Base-by-base conservation (phyloP, 2,113 vertebrate genomes). In the Silurus glanis region DNA sequence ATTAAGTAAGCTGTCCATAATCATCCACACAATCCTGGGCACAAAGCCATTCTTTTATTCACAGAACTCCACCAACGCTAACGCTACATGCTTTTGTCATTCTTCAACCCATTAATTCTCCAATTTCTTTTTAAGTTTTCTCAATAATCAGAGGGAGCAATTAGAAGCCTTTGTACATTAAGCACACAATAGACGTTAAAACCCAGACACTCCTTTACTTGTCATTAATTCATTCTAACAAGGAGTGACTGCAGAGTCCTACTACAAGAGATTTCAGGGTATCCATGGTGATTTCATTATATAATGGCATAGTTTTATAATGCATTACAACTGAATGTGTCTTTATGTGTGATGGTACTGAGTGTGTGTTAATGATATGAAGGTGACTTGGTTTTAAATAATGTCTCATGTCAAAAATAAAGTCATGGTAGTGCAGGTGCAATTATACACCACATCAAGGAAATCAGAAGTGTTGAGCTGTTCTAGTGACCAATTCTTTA, bases 151-250 rank as follows among this genome's bases (percentile, higher is more conserved):
- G 55, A 67, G 25, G 9, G 19, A 47, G 74, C 45, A 55, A 53
- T 79, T 78, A 56, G 61, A 78, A 84, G 49, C 59, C 61, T 67
- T 85, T 80, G 25, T 80, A 37, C 25, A 67, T 19, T 23, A 51
- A 64, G 37, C 74, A 85, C 74, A 85, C 75, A 80, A 61, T 45
- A 45, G 55, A 61, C 61, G 4, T 25, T 76, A 76, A 21, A 76
- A 76, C 51, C 74, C 49, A 76, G 74, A 78, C 51, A 79, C 64
- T 78, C 8, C 79, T 64, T 85, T 78, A 85, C 59, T 37, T 76
- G 55, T 61, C 83, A 75, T 84, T 84, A 84, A 62, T 61, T 75
- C 55, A n/a, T 61, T 78, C 49, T 85, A 78, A 66, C 16, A 66
- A 16, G 13, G 14, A 62, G 14, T 84, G 69, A 84, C 75, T 61